Conservation (phyloP, 2,888 invertebrate genomes). For the Papilio elwesi region DNA sequence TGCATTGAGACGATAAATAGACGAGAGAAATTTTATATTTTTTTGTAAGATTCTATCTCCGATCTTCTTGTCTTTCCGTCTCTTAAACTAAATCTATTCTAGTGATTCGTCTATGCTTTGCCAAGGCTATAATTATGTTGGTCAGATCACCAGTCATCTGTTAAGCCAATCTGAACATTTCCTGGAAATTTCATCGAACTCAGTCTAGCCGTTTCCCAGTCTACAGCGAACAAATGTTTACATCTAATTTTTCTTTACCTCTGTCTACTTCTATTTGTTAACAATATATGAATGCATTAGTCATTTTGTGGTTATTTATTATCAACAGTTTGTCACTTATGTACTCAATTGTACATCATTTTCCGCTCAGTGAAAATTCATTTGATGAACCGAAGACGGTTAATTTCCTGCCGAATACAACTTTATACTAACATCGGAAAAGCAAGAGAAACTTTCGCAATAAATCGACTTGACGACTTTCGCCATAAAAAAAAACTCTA, state of each 20-base stretch:
- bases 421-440: constrained; percentile 41
- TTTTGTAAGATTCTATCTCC: too few relatives aligned
- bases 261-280: background rate
- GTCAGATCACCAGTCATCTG: too few relatives aligned
- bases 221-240: too few relatives aligned
- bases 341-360: constrained; percentile 37
- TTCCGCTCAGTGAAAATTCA: constrained; percentile 41
- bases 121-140: too few relatives aligned
- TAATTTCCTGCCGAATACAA: constrained; percentile 43
- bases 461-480: constrained; percentile 45
- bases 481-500: constrained; percentile 51
- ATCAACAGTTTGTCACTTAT: constrained; percentile 24
- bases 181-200: too few relatives aligned
- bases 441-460: constrained; percentile 45
- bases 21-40: too few relatives aligned
- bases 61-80: too few relatives aligned
- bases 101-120: too few relatives aligned
- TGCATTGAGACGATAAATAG: too few relatives aligned
- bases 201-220: too few relatives aligned
- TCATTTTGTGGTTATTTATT: background rate
- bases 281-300: background rate
- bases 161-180: too few relatives aligned
- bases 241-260: background rate
- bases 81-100: too few relatives aligned
- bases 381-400: constrained; percentile 37